Evolutionary conservation across 2,888 invertebrate genomes (phyloP), one percentile per base, ranked within the genome.

Genomic region (Lycophotia porphyrea): DNA sequence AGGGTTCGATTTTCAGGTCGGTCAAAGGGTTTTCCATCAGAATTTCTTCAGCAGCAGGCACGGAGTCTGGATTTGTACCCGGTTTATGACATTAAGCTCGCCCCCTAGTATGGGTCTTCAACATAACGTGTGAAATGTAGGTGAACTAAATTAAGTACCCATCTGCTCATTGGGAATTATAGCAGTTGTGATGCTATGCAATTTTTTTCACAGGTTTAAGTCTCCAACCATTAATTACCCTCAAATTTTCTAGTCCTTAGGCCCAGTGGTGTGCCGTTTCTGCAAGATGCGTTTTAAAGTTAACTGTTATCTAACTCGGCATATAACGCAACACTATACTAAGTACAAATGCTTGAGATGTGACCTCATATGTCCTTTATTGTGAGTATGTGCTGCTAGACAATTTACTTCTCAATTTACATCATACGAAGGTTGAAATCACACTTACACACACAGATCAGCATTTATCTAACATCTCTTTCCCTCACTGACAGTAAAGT

Each of bases 251-350:
- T 87, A 92, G 92, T 78, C 87, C 1, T 75, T 89, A 9, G 94
- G 94, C 0, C 71, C 83, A 2, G 88, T 92, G 61, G 91, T 88
- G 77, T 95, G 95, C 67, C 89, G 91, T 0, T 93, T 95, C 78
- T 95, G 95, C 78, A 90, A 88, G 47, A 92, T 93, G 84, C 90
- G 94, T 0, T 94, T 93, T 84, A 92, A 90, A 70, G 90, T 89
- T 89, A 90, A 91, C 5, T 93, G 94, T 74, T 88, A 91, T 5
- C 84, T 94, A 18, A 89, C 91, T 0, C 89, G 90, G 42, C 95
- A 95, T 79, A 89, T 93, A 80, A 87, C 87, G 0, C 89, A 92
- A 15, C 95, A 95, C 73, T 94, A 90, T 80, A 90, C 90, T 1
- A 91, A 91, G 74, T 86, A 73, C 47, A 84, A 86, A 66, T 94